Conservation (phyloP, 1,140 invertebrate species). For the Atta cephalotes region DNA sequence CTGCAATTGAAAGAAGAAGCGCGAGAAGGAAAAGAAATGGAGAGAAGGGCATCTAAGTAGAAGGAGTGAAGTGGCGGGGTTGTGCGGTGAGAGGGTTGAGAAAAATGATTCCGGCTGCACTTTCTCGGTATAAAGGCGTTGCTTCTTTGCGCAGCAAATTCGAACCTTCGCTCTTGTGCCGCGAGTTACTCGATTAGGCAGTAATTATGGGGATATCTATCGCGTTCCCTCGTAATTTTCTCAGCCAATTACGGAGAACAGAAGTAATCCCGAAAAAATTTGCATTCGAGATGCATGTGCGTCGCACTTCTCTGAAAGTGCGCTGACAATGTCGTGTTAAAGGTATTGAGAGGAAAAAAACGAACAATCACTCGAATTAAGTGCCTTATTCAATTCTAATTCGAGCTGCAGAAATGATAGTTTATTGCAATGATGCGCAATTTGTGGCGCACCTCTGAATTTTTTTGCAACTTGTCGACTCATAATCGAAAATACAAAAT, state of each 20-base stretch:
- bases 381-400: constrained; percentile 1
- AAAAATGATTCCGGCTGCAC: constrained; percentile 31
- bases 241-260: not conserved
- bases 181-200: constrained; percentile 29
- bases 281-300: constrained; percentile 7
- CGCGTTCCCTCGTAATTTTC: constrained; percentile 34
- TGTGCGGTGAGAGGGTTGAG: not conserved
- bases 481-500: no score
- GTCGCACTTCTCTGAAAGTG: not conserved
- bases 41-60: constrained; percentile 7
- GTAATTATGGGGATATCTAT: constrained; percentile 34
- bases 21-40: not conserved
- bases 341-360: not conserved
- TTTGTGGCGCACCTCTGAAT: no score
- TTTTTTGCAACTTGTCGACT: no score
- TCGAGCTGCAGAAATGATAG: not conserved
- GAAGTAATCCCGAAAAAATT: not conserved
- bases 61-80: not conserved
- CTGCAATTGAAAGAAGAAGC: constrained; percentile 23
- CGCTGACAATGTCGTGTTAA: not conserved
- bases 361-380: not conserved
- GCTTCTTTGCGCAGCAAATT: constrained; percentile 32
- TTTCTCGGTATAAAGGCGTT: constrained; percentile 26
- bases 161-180: constrained; percentile 16
- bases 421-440: not conserved